Conservation (phyloP, 1,140 invertebrate species). For the Rhopalosiphum maidis region DNA sequence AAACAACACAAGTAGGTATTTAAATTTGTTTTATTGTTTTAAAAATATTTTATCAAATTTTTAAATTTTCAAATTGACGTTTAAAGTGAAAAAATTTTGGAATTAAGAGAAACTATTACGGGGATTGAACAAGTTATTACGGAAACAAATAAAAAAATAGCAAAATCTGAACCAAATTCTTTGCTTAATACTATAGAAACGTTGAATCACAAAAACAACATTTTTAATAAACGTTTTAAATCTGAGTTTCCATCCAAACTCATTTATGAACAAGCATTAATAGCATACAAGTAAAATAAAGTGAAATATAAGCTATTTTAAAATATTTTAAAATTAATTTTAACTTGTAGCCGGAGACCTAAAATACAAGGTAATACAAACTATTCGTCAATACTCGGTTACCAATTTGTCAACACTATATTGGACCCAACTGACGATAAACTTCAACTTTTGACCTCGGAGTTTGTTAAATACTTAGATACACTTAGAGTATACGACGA, state of each 20-base stretch:
- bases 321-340: background rate
- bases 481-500: constrained; percentile 27
- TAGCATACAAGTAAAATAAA: constrained; percentile 38
- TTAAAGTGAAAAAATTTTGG: background rate
- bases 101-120: background rate
- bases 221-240: constrained; percentile 49
- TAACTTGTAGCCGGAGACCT: constrained; percentile 31
- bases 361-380: constrained; percentile 24
- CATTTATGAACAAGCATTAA: constrained; percentile 49
- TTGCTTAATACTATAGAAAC: constrained; percentile 40
- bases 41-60: background rate
- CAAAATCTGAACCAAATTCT: background rate
- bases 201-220: constrained; percentile 29
- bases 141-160: constrained; percentile 18
- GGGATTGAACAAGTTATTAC: background rate
- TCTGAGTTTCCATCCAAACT: constrained; percentile 47
- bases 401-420: constrained; percentile 46
- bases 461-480: constrained; percentile 38
- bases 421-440: background rate
- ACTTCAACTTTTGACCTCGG: background rate
- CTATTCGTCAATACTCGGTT: constrained; percentile 38
- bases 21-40: background rate
- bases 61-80: background rate
- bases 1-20: background rate
- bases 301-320: background rate